Evolutionary conservation across 2,113 vertebrate genomes (phyloP).

Genomic region (Leiothrix lutea): DNA sequence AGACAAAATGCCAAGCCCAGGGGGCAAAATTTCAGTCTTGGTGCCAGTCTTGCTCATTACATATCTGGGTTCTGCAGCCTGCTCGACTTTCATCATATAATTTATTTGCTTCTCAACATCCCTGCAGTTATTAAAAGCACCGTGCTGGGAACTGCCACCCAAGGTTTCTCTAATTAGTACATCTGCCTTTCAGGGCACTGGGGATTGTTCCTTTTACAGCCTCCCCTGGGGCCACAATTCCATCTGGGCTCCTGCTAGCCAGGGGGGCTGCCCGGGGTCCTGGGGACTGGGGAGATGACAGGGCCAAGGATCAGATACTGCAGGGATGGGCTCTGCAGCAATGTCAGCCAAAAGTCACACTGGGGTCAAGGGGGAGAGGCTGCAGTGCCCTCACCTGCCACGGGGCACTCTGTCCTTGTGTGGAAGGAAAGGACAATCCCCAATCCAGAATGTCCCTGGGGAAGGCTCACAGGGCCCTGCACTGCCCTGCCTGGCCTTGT

Average conservation of each 20-base stretch:
- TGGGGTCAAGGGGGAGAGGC: background rate
- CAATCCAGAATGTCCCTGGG: background rate
- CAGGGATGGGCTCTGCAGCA: background rate
- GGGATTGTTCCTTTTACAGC: background rate
- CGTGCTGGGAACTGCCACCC: background rate
- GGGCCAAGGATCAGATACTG: background rate
- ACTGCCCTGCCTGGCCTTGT: background rate
- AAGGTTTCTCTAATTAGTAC: slow-evolving; percentile 46
- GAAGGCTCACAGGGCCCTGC: background rate
- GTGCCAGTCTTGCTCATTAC: slow-evolving; percentile 59
- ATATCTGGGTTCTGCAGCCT: slow-evolving; percentile 45
- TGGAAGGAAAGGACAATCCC: background rate
- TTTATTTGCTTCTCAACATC: slow-evolving; percentile 65
- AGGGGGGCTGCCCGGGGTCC: background rate
- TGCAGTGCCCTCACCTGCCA: background rate
- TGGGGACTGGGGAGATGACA: background rate
- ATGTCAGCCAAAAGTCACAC: background rate
- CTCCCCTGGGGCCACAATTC: slow-evolving; percentile 7
- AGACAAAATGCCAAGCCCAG: slow-evolving; percentile 30
- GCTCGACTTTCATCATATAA: slow-evolving; percentile 45
- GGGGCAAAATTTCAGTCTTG: slow-evolving; percentile 48
- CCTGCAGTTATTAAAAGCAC: slow-evolving; percentile 58
- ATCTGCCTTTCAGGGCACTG: slow-evolving; percentile 41
- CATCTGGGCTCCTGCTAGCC: background rate
- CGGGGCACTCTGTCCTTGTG: background rate